phyloP scores from a whole-genome alignment of 92 coral and sea anemone species.

The Porites lobata region DNA sequence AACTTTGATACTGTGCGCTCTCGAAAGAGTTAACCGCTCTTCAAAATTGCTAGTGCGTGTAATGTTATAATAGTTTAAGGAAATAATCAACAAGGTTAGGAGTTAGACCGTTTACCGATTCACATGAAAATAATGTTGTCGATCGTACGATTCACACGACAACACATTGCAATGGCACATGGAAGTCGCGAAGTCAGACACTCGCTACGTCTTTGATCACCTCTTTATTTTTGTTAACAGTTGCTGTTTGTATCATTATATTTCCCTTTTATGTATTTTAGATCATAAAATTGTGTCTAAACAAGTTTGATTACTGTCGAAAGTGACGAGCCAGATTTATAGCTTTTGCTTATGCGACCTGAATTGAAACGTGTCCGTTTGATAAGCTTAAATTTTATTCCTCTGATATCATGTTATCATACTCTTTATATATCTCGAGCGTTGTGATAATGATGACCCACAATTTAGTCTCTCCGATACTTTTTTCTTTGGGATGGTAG shows the following conservation, averaged over 20 bases:
- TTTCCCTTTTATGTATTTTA: neutral
- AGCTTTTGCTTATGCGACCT: neutral
- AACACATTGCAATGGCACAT: neutral
- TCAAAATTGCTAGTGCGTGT: conserved; percentile 43
- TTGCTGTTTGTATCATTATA: neutral
- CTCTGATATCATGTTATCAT: conserved; percentile 8
- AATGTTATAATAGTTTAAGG: conserved; percentile 1
- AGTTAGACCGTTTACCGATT: no score
- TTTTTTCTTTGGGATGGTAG: neutral
- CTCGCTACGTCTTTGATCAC: neutral
- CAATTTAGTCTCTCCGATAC: conserved; percentile 19
- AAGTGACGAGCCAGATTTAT: neutral
- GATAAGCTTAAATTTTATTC: neutral
- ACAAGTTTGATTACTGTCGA: neutral
- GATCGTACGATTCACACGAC: no score
- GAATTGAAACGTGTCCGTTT: neutral
- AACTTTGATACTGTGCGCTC: neutral
- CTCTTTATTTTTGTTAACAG: neutral
- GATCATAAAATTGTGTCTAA: neutral
- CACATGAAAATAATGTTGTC: no score
- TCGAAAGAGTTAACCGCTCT: conserved; percentile 12
- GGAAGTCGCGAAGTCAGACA: neutral
- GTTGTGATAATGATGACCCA: neutral
- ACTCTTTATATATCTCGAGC: conserved; percentile 4
- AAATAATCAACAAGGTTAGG: neutral